Conservation (phyloP, 2,797 vertebrate species). For the Peromyscus eremicus region DNA sequence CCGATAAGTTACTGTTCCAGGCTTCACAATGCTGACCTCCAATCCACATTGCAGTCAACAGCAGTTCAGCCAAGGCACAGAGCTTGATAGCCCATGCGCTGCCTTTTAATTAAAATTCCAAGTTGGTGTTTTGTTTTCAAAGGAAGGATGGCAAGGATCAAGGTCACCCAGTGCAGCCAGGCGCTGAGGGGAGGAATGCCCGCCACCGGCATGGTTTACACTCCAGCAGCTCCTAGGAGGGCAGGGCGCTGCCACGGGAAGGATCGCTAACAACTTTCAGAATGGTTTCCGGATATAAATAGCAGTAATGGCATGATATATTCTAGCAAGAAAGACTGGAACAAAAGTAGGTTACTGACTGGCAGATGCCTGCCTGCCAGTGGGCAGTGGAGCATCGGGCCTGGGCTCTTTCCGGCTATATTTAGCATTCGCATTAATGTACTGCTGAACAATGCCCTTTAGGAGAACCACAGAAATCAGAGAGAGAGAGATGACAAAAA, state of each 20-base stretch:
- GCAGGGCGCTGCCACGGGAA: conserved; percentile 58
- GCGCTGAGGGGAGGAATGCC: conserved; percentile 55
- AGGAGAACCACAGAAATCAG: conserved; percentile 76
- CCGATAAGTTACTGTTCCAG: conserved; percentile 45
- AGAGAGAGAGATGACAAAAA: conserved; percentile 63
- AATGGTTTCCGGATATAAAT: conserved; percentile 77
- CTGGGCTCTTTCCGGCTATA: conserved; percentile 72
- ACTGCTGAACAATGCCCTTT: conserved; percentile 71
- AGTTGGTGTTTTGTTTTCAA: conserved; percentile 82
- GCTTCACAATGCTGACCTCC: conserved; percentile 71
- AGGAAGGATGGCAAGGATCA: conserved; percentile 80
- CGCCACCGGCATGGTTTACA: conserved; percentile 62
- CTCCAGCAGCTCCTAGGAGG: conserved; percentile 69
- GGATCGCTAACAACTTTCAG: conserved; percentile 76
- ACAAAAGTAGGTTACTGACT: conserved; percentile 81
- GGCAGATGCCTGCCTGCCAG: conserved; percentile 78
- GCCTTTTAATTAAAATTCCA: conserved; percentile 86
- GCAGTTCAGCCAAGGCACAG: conserved; percentile 77
- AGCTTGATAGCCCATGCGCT: conserved; percentile 69
- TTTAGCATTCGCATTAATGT: conserved; percentile 75
- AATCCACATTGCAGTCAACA: conserved; percentile 65
- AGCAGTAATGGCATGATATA: conserved; percentile 54
- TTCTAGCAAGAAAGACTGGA: conserved; percentile 58
- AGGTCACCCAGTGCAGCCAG: conserved; percentile 83
- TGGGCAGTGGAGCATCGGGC: conserved; percentile 56